Evolutionary conservation across 2,888 invertebrate genomes (phyloP), one percentile per base, ranked within the genome.

Genomic region (Macrosoma leucophasiata): DNA sequence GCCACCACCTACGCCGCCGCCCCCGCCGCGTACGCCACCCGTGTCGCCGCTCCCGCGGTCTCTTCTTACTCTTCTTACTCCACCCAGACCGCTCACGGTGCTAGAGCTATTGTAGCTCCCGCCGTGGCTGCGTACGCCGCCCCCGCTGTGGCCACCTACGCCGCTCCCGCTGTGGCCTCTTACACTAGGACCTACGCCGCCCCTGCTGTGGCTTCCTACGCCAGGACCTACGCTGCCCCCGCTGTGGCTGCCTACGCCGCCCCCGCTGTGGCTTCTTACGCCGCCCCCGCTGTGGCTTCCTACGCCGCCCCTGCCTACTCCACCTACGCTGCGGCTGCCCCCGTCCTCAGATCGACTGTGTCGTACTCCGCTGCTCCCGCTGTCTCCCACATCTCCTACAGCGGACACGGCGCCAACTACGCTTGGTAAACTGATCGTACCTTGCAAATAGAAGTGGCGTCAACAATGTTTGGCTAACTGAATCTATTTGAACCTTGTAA

Each of bases 331-430:
- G 61, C 66, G 10, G 62, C 66, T 29, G 63, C 71, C 23, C 72
- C 76, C 44, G 75, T 69, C 42, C 58, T 74, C 41, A 71, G 73
- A 44, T 66, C 81, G 31, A 75, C 79, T 39, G 65, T 88, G 25
- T 63, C 81, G 36, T 87, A 87, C 76, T 84, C 84, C 26, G 87
- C 89, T 41, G 88, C 88, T 26, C 86, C 88, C 46, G 86, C 85
- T 46, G 88, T 89, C 12, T 86, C 90, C 39, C 88, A 89, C 65
- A 79, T 87, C 55, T 73, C 86, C 44, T 90, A 89, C 82, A 84
- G 85, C 55, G 90, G 87, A 41, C 84, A 88, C 46, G 90, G 89
- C 48, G 86, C 87, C 46, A 85, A 87, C 58, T 90, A 90, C 63
- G 88, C 81, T 50, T 90, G 87, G 86, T 90, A 86, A 87, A 69